Percentiles rank a stretch among this genome's conserved stretches.
These are phyloP conservation scores for Apus apus DNA, from an alignment of 2,113 vertebrate species.

Conservation along the genomic window DNA sequence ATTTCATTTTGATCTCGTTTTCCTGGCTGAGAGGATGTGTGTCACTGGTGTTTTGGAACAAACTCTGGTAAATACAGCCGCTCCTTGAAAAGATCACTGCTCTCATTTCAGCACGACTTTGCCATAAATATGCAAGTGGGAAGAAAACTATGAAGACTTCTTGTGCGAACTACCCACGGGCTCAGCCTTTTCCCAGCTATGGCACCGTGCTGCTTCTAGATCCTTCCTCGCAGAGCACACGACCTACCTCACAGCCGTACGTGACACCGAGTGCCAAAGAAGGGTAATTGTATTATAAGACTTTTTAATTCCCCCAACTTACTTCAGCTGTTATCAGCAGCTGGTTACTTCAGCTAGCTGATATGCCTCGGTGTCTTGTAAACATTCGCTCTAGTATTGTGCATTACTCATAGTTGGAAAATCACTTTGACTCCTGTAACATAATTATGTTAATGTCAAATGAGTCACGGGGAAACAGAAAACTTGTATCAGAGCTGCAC, in stretches of 20 bases:
- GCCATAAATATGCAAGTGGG: conserved; percentile 58
- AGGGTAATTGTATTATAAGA: conserved; percentile 15
- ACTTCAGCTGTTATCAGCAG: conserved; percentile 73
- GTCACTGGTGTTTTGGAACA: conserved; percentile 32
- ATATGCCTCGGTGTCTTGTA: conserved; percentile 60
- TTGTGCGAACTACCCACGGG: conserved; percentile 34
- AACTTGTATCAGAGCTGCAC: conserved; percentile 34
- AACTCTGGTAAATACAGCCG: conserved; percentile 21
- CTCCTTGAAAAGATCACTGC: conserved; percentile 54
- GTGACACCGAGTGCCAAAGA: neutral
- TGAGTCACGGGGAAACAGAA: conserved; percentile 78
- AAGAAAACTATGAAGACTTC: conserved; percentile 60
- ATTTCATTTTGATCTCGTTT: conserved; percentile 34
- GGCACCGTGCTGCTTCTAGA: neutral
- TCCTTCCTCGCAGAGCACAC: neutral
- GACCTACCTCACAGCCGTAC: neutral
- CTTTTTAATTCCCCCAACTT: conserved; percentile 58
- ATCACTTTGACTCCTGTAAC: conserved; percentile 78
- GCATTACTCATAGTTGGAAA: conserved; percentile 83
- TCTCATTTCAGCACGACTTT: conserved; percentile 31
- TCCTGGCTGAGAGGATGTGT: conserved; percentile 30
- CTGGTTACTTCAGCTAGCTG: conserved; percentile 66
- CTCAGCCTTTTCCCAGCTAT: neutral
- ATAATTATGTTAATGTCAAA: conserved; percentile 82
- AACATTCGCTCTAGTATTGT: conserved; percentile 66